A percentile compares a stretch with the other conserved stretches of the same genome.
phyloP scores from a whole-genome alignment of 92 coral and sea anemone species.

The Parazoanthus atlanticus region DNA sequence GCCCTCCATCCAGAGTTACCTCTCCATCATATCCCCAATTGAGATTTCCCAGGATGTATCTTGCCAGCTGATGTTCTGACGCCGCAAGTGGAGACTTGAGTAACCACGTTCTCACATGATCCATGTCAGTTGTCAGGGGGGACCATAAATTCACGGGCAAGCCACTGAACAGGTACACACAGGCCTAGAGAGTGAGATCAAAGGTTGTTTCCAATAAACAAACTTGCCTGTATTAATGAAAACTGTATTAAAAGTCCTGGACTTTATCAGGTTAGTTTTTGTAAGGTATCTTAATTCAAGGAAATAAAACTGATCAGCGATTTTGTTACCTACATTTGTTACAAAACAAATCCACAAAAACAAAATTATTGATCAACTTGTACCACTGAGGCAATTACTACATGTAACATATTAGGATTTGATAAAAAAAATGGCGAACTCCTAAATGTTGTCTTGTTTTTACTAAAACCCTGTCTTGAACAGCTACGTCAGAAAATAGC shows the following conservation, averaged over 20 bases:
- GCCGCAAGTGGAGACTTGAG: conserved; percentile 88
- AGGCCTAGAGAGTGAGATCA: conserved; percentile 55
- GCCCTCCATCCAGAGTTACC: conserved; percentile 27
- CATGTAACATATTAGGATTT: too few species aligned
- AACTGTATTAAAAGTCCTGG: not conserved
- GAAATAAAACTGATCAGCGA: too few species aligned
- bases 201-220: not conserved
- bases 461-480: too few species aligned
- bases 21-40: conserved; percentile 92
- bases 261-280: too few species aligned
- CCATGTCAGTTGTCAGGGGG: conserved; percentile 81
- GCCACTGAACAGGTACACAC: conserved; percentile 89
- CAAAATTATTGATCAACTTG: too few species aligned
- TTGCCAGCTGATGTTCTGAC: conserved; percentile 88
- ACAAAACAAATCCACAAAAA: too few species aligned
- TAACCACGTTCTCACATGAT: conserved; percentile 86
- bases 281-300: too few species aligned
- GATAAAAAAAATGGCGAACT: too few species aligned
- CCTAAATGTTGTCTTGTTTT: too few species aligned
- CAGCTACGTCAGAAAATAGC: too few species aligned
- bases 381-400: too few species aligned
- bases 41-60: conserved; percentile 80
- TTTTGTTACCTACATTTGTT: too few species aligned
- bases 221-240: not conserved
- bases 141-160: conserved; percentile 86